Evolutionary conservation across 2,797 vertebrate species (phyloP).

Genomic region (Parauchenoglanis punctatus): DNA sequence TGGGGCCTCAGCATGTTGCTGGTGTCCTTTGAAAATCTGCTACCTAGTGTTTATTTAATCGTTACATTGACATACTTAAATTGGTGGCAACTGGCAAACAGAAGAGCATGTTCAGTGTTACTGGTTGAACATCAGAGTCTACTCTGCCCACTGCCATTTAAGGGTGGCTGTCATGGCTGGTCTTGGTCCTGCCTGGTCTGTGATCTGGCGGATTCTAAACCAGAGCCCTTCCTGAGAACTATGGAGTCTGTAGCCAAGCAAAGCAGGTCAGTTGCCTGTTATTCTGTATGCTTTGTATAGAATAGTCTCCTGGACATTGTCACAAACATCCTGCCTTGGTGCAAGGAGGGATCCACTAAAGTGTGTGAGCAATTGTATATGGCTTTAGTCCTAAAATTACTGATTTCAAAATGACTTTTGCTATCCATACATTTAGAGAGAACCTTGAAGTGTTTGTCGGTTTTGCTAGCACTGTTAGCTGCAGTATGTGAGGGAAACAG

Average conservation of each 20-base stretch:
- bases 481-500: neutral
- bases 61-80: neutral
- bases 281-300: neutral
- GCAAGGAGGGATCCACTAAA: neutral
- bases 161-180: neutral
- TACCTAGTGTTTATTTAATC: neutral
- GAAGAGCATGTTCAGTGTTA: neutral
- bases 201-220: neutral
- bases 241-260: neutral
- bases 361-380: neutral
- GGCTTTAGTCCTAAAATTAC: neutral
- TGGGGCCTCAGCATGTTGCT: neutral
- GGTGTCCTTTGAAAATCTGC: neutral
- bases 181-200: neutral
- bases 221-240: neutral
- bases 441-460: neutral
- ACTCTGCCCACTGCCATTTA: neutral
- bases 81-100: neutral
- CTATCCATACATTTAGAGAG: neutral
- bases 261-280: neutral
- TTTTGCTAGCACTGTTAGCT: neutral
- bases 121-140: neutral
- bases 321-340: neutral
- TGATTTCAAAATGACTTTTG: neutral
- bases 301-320: neutral